Percentiles rank a stretch among this genome's conserved stretches.
These are phyloP conservation scores for Physocephala rufipes DNA, from an alignment of 2,888 invertebrate species.

Conservation along the genomic window DNA sequence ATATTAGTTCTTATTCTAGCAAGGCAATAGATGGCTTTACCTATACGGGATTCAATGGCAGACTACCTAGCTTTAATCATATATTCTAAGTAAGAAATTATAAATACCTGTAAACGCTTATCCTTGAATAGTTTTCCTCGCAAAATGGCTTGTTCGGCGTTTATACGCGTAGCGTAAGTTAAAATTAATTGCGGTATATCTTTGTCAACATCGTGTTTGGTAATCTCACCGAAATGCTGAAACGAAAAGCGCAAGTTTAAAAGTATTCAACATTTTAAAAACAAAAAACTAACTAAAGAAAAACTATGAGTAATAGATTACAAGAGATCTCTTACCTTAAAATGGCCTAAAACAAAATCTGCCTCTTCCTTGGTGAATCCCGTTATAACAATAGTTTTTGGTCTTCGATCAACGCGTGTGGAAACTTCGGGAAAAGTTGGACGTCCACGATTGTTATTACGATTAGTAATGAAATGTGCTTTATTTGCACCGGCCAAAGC, in stretches of 20 bases:
- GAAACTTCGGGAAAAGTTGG: slow-evolving; percentile 61
- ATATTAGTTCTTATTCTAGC: no score
- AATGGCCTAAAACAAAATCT: slow-evolving; percentile 81
- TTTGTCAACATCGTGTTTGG: slow-evolving; percentile 79
- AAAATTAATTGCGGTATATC: slow-evolving; percentile 71
- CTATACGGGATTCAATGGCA: no score
- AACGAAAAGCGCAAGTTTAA: no score
- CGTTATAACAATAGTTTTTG: slow-evolving; percentile 84
- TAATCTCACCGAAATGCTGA: slow-evolving; percentile 87
- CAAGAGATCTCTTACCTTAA: slow-evolving; percentile 73
- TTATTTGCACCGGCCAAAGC: slow-evolving; percentile 43
- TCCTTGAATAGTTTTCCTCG: slow-evolving; percentile 73
- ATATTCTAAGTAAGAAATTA: no score
- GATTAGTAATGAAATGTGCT: slow-evolving; percentile 43
- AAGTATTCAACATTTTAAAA: no score
- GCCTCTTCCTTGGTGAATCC: slow-evolving; percentile 88
- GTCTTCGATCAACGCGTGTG: slow-evolving; percentile 82
- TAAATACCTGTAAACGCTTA: slow-evolving; percentile 77
- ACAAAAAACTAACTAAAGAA: no score
- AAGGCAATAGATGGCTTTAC: no score
- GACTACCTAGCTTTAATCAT: no score
- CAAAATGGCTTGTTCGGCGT: slow-evolving; percentile 64
- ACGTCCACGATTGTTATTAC: slow-evolving; percentile 54
- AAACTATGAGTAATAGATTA: no score
- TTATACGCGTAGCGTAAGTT: slow-evolving; percentile 64